phyloP scores from a whole-genome alignment of 1,140 invertebrate genomes.

The Drosophila persimilis region DNA sequence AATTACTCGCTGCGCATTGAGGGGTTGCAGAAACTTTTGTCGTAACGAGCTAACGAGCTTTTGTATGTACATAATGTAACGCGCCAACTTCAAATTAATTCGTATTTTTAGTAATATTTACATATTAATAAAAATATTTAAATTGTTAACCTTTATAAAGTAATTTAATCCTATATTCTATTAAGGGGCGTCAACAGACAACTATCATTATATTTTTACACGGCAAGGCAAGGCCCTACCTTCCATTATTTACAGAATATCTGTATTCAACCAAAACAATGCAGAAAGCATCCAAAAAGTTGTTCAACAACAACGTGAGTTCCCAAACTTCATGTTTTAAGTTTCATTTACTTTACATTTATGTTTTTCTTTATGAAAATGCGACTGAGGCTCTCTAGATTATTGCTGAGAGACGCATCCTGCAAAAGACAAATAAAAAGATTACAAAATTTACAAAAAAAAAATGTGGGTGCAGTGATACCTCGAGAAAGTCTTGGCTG shows the following conservation, averaged over 20 bases:
- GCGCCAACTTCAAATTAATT: no score
- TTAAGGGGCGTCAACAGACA: neutral
- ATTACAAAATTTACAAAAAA: no score
- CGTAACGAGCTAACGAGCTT: no score
- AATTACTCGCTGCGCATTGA: conserved; percentile 46
- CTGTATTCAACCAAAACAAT: neutral
- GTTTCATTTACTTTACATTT: neutral
- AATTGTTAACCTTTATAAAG: no score
- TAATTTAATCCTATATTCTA: no score
- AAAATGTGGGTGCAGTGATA: neutral
- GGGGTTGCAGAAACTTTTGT: neutral
- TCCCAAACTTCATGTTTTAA: neutral
- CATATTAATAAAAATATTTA: no score
- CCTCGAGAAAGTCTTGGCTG: conserved; percentile 40
- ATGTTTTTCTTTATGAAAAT: conserved; percentile 24
- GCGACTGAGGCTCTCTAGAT: conserved; percentile 21
- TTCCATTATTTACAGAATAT: no score
- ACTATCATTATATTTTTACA: no score
- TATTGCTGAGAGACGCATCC: conserved; percentile 15
- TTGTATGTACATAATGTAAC: no score
- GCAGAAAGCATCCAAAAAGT: neutral
- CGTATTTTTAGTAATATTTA: no score
- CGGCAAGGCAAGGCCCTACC: no score
- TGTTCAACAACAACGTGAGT: no score
- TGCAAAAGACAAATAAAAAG: conserved; percentile 12